These are phyloP conservation scores for Lates japonicus DNA, from an alignment of 2,797 vertebrate species.

Conservation along the genomic window DNA sequence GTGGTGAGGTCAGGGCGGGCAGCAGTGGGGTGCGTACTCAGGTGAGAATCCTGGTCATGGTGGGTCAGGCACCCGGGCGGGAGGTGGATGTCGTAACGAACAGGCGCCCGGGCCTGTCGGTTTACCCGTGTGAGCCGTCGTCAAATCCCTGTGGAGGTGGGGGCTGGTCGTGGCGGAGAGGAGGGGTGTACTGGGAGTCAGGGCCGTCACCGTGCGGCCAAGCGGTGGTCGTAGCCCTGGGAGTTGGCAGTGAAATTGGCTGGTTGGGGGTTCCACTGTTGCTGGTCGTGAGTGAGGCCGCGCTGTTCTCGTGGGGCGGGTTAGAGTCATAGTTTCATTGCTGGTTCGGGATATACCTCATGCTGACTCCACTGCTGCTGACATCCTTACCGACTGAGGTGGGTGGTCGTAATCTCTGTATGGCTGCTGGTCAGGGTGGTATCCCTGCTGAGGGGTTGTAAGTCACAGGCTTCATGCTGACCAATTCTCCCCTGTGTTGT, in stretches of 20 bases:
- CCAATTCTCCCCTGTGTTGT: slow-evolving; percentile 87
- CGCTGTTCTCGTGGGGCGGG: slow-evolving; percentile 89
- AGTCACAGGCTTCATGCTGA: slow-evolving; percentile 88
- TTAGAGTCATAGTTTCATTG: slow-evolving; percentile 90
- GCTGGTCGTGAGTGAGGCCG: slow-evolving; percentile 91
- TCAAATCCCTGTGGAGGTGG: slow-evolving; percentile 80
- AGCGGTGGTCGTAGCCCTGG: slow-evolving; percentile 84
- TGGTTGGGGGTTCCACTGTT: slow-evolving; percentile 91
- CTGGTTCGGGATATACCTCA: slow-evolving; percentile 87
- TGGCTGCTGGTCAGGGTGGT: slow-evolving; percentile 89
- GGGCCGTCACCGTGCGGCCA: slow-evolving; percentile 88
- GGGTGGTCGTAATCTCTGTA: slow-evolving; percentile 94
- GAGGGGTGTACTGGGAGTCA: slow-evolving; percentile 81
- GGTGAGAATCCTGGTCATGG: slow-evolving; percentile 89
- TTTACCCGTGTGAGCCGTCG: slow-evolving; percentile 84
- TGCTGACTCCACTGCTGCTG: slow-evolving; percentile 67
- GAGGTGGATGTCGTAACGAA: slow-evolving; percentile 87
- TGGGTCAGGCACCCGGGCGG: slow-evolving; percentile 84
- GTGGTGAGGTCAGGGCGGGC: slow-evolving; percentile 84
- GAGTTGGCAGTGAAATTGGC: slow-evolving; percentile 82
- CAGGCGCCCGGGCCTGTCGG: slow-evolving; percentile 68
- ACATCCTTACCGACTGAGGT: slow-evolving; percentile 89
- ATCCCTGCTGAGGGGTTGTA: slow-evolving; percentile 89
- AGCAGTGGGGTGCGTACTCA: slow-evolving; percentile 79
- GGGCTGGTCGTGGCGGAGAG: slow-evolving; percentile 81